phyloP scores from a whole-genome alignment of 2,797 vertebrate species.

The Helostoma temminkii region DNA sequence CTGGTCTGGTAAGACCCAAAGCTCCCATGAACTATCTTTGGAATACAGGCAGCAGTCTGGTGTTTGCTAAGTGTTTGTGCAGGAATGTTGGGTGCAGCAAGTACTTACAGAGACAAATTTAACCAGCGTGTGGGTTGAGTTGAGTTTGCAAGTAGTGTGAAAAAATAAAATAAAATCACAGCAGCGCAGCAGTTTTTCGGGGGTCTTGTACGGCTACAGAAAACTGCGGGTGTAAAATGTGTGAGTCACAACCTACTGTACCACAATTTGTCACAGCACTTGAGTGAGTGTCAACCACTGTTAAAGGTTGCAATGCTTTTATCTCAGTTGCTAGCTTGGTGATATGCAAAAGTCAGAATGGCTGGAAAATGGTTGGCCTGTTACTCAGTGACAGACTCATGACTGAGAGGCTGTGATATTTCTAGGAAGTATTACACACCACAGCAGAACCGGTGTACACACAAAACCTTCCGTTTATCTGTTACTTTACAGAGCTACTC shows the following conservation, averaged over 20 bases:
- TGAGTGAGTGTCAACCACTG: background rate
- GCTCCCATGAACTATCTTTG: background rate
- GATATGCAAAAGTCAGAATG: background rate
- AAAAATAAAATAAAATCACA: too few species aligned
- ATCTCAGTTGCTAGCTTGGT: background rate
- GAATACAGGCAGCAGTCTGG: constrained; percentile 4
- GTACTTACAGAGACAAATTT: background rate
- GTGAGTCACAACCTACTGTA: background rate
- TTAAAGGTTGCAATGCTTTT: background rate
- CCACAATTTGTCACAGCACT: constrained; percentile 8
- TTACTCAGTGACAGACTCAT: background rate
- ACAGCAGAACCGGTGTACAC: background rate
- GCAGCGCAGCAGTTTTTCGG: background rate
- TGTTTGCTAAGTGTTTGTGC: background rate
- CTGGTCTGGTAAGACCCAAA: background rate
- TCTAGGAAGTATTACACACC: background rate
- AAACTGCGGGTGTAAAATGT: background rate
- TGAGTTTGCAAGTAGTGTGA: background rate
- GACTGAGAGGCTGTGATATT: background rate
- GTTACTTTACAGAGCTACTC: constrained; percentile 13
- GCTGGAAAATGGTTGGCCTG: background rate
- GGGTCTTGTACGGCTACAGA: constrained; percentile 1
- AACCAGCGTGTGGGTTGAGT: background rate
- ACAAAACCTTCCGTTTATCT: constrained; percentile 1
- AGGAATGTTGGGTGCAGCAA: background rate